Conservation (phyloP, 1,140 invertebrate genomes). For the Lordiphosa collinella region DNA sequence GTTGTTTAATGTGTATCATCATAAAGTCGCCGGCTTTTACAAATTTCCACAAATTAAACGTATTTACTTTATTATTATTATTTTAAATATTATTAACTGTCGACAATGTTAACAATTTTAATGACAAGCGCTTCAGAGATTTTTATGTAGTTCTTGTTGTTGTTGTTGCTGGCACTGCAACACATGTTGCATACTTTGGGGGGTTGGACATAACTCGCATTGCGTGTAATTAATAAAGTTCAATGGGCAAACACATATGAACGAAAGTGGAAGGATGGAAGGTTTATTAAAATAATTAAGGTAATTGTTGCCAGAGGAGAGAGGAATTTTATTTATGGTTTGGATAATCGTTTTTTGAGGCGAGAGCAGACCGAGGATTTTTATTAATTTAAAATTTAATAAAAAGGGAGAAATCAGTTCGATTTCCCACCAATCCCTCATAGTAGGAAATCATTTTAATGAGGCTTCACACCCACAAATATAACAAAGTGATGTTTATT, state of each 20-base stretch:
- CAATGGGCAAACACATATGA: constrained; percentile 64
- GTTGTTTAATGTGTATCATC: not conserved
- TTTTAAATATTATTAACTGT: constrained; percentile 62
- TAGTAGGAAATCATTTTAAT: not conserved
- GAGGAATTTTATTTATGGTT: constrained; percentile 54
- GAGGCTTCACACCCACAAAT: not conserved
- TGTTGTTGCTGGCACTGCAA: not conserved
- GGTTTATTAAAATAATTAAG: constrained; percentile 78
- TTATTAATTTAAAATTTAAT: too few relatives aligned
- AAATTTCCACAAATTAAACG: constrained; percentile 34
- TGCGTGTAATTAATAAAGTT: constrained; percentile 69
- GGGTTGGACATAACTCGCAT: constrained; percentile 11
- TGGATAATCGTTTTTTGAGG: constrained; percentile 33
- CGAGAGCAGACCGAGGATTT: not conserved
- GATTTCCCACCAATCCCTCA: not conserved
- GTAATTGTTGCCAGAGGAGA: constrained; percentile 52
- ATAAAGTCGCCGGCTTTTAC: not conserved
- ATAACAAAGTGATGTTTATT: constrained; percentile 42
- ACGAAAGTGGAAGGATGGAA: constrained; percentile 34
- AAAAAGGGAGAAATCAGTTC: too few relatives aligned
- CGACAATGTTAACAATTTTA: constrained; percentile 72
- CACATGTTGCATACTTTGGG: constrained; percentile 50
- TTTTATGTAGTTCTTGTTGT: not conserved
- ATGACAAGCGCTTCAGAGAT: constrained; percentile 54
- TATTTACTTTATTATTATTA: constrained; percentile 66